These are phyloP conservation scores for Helobdella robusta DNA, from an alignment of 2,888 invertebrate species.

Conservation along the genomic window DNA sequence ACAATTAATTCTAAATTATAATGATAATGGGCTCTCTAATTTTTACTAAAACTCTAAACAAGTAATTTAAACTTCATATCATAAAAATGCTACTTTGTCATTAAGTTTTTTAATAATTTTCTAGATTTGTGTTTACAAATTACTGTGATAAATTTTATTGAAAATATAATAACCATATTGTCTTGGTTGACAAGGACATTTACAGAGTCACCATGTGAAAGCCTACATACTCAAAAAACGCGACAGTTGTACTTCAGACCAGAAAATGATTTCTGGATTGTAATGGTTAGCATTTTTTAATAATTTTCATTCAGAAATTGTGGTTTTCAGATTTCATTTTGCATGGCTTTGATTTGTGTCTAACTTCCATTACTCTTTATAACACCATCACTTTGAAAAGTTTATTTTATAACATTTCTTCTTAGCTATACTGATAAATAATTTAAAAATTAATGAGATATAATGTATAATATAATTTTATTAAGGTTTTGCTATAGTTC, in stretches of 20 bases:
- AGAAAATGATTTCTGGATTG: constrained; percentile 79
- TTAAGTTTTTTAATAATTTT: background rate
- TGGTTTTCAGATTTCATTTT: too few species aligned
- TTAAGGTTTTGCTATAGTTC: too few species aligned
- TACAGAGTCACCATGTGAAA: constrained; percentile 68
- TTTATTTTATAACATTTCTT: too few species aligned
- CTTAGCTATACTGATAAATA: too few species aligned
- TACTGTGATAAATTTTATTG: background rate
- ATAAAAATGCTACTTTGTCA: background rate
- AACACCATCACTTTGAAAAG: too few species aligned
- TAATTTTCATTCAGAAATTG: background rate
- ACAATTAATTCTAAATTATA: background rate
- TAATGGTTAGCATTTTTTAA: constrained; percentile 59
- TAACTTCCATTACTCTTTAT: too few species aligned
- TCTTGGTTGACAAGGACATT: constrained; percentile 60
- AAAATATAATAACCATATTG: constrained; percentile 6
- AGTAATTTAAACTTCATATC: background rate
- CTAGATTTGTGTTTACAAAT: constrained; percentile 5
- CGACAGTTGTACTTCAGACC: constrained; percentile 77
- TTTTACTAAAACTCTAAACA: background rate
- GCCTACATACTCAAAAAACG: constrained; percentile 78
- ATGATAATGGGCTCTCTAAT: background rate
- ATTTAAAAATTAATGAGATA: too few species aligned
- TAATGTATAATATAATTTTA: too few species aligned
- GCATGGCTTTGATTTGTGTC: too few species aligned